Conservation (phyloP, 2,113 vertebrate genomes). For the Sapayoa aenigma region DNA sequence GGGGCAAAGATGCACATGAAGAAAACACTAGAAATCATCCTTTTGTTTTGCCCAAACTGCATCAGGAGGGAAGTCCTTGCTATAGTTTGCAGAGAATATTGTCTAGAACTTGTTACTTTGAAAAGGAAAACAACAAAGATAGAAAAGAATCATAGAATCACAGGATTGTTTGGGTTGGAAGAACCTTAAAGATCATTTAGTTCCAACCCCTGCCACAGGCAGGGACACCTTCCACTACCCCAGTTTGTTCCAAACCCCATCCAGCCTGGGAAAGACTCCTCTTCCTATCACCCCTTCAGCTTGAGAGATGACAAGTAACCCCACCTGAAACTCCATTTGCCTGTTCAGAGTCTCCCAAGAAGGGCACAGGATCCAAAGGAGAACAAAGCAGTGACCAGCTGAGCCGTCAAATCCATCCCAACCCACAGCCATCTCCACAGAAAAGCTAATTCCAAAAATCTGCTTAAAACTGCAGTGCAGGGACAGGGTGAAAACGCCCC, state of each 20-base stretch:
- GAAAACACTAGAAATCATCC: neutral
- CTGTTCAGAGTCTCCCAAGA: neutral
- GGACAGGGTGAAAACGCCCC: neutral
- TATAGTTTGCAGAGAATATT: neutral
- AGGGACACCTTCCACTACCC: neutral
- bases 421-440: neutral
- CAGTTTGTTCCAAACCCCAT: neutral
- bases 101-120: neutral
- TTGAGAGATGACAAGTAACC: neutral
- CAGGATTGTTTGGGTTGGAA: neutral
- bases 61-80: neutral
- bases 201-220: neutral
- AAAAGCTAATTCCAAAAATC: slow-evolving; percentile 12
- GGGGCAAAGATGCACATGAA: neutral
- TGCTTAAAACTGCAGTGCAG: neutral
- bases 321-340: neutral
- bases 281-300: neutral
- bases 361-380: neutral
- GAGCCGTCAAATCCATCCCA: neutral
- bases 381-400: neutral
- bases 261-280: neutral
- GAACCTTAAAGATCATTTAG: neutral
- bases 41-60: neutral
- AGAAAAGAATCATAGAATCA: neutral
- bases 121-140: neutral